A percentile compares a stretch with the other conserved stretches of the same genome.
phyloP scores from a whole-genome alignment of 2,113 vertebrate genomes.

The Xenus cinereus region DNA sequence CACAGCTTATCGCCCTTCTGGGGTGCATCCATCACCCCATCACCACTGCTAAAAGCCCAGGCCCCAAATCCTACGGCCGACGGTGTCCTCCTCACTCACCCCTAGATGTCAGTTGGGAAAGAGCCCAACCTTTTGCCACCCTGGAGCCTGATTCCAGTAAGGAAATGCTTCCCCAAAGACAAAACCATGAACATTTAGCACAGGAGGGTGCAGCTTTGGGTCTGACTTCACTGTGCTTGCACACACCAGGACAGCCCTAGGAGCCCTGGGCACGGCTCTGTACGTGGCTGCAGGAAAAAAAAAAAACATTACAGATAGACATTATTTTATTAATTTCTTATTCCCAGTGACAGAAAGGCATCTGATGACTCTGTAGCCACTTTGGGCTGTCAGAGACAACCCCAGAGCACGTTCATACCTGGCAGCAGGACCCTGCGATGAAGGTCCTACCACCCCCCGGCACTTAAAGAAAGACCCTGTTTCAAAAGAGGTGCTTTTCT shows the following conservation, averaged over 20 bases:
- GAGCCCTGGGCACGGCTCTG: not conserved
- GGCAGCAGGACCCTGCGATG: rapidly evolving
- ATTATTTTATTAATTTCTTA: not conserved
- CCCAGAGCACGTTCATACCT: too few relatives aligned
- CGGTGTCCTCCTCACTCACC: not conserved
- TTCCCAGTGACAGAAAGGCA: not conserved
- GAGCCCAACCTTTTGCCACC: not conserved
- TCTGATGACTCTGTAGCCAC: not conserved
- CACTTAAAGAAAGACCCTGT: not conserved
- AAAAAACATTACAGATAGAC: not conserved
- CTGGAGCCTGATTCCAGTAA: not conserved
- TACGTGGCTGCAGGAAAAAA: not conserved
- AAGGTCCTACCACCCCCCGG: not conserved
- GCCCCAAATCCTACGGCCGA: not conserved
- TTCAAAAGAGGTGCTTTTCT: not conserved
- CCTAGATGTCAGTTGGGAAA: not conserved
- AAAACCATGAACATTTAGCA: rapidly evolving
- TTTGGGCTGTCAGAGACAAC: not conserved
- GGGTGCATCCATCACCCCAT: not conserved
- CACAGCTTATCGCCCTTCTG: not conserved
- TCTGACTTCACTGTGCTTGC: not conserved
- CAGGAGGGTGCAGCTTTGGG: not conserved
- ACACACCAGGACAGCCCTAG: not conserved
- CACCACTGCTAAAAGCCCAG: not conserved
- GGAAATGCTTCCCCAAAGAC: not conserved